Conservation (phyloP, 2,888 invertebrate genomes). For the Habroteleia sp. region DNA sequence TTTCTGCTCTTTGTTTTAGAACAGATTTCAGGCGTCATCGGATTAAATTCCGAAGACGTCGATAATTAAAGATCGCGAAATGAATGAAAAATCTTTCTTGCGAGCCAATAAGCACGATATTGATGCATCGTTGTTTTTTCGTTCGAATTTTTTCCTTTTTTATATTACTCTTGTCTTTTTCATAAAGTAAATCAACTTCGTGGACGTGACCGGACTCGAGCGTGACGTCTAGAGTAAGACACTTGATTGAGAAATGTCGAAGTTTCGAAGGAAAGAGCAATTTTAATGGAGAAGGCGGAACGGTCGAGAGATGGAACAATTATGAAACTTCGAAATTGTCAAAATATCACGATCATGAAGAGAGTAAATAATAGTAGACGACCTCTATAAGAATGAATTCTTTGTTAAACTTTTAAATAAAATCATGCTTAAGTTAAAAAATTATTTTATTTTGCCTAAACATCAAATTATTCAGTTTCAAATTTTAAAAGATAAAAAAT, state of each 20-base stretch:
- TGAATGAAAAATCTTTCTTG: conserved; percentile 33
- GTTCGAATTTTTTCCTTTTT: not conserved
- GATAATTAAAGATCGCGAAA: conserved; percentile 45
- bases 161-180: conserved; percentile 60
- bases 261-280: conserved; percentile 51
- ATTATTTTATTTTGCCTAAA: too few species aligned
- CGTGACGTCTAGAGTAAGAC: conserved; percentile 42
- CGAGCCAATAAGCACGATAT: conserved; percentile 49
- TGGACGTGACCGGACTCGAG: conserved; percentile 73
- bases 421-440: too few species aligned
- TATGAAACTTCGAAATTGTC: conserved; percentile 38
- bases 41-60: conserved; percentile 29
- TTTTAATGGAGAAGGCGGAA: conserved; percentile 42
- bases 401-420: too few species aligned
- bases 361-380: conserved; percentile 12
- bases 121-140: conserved; percentile 41
- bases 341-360: conserved; percentile 29
- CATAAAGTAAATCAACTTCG: conserved; percentile 74
- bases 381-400: not conserved
- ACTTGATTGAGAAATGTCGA: conserved; percentile 65
- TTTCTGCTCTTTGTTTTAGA: not conserved
- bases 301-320: conserved; percentile 31
- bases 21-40: not conserved
- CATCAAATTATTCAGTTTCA: too few species aligned
- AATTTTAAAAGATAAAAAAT: too few species aligned